Evolutionary conservation across 2,888 invertebrate species (phyloP).

Genomic region (Synergus laeviventris): DNA sequence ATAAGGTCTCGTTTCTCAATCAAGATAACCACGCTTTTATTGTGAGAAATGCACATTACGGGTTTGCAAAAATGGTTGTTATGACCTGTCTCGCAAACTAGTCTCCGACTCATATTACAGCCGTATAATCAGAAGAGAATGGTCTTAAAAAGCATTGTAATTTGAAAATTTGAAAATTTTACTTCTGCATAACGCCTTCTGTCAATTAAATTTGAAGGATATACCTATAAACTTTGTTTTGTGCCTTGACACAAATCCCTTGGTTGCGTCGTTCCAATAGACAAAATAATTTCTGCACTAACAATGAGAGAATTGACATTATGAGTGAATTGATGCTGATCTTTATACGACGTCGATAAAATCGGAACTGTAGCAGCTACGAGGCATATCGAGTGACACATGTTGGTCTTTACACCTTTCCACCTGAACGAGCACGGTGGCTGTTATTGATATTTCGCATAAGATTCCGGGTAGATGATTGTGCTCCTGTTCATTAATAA

Average conservation of each 20-base stretch:
- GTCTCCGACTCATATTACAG: neutral
- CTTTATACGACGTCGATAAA: neutral
- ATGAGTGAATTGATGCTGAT: neutral
- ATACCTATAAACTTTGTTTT: neutral
- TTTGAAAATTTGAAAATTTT: neutral
- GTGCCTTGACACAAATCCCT: neutral
- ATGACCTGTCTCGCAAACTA: neutral
- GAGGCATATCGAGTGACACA: neutral
- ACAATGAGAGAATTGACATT: neutral
- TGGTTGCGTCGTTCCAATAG: neutral
- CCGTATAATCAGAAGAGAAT: neutral
- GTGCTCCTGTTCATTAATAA: neutral
- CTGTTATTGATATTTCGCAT: neutral
- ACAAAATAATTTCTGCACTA: conserved; percentile 1
- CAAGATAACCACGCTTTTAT: neutral
- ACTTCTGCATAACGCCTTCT: neutral
- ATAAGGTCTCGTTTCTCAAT: neutral
- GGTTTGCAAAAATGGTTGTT: neutral
- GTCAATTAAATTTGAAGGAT: neutral
- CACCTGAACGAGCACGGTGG: neutral
- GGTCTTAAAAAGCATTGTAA: neutral
- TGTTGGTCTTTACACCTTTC: neutral
- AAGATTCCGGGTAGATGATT: neutral
- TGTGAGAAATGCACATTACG: neutral
- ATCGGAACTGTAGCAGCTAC: neutral